Conservation (phyloP, 2,797 vertebrate genomes). For the Prunella strophiata region DNA sequence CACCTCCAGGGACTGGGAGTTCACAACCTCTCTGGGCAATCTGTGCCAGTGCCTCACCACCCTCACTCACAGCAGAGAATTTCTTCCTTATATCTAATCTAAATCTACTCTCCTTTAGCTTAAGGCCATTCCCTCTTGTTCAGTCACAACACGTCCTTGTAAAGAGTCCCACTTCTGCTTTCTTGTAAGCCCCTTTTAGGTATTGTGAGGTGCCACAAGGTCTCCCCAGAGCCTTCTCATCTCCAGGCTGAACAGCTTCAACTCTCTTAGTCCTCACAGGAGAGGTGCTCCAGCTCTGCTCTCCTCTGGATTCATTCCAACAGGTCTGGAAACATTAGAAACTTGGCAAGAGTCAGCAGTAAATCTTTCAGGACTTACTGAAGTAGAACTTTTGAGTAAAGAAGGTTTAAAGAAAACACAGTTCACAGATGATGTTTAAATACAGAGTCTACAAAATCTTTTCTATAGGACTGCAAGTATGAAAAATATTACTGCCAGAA, state of each 20-base stretch:
- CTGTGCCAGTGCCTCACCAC: background rate
- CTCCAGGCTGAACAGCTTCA: background rate
- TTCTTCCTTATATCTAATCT: background rate
- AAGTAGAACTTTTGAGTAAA: background rate
- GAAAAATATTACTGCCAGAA: background rate
- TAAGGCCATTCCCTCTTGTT: background rate
- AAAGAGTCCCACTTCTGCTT: background rate
- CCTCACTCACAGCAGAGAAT: background rate
- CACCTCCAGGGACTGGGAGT: background rate
- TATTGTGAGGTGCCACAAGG: background rate
- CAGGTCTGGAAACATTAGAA: background rate
- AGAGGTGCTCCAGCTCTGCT: background rate
- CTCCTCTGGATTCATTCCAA: background rate
- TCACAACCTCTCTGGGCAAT: background rate
- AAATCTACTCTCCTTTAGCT: background rate
- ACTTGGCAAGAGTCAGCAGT: background rate
- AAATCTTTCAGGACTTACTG: background rate
- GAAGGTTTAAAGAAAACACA: background rate
- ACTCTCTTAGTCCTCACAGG: background rate
- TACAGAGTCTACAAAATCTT: background rate
- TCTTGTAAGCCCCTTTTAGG: background rate
- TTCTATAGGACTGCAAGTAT: background rate
- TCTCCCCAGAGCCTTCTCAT: background rate
- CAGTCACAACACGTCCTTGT: background rate
- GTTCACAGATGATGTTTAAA: background rate